phyloP scores from a whole-genome alignment of 2,797 vertebrate species.

The Diceros bicornis region DNA sequence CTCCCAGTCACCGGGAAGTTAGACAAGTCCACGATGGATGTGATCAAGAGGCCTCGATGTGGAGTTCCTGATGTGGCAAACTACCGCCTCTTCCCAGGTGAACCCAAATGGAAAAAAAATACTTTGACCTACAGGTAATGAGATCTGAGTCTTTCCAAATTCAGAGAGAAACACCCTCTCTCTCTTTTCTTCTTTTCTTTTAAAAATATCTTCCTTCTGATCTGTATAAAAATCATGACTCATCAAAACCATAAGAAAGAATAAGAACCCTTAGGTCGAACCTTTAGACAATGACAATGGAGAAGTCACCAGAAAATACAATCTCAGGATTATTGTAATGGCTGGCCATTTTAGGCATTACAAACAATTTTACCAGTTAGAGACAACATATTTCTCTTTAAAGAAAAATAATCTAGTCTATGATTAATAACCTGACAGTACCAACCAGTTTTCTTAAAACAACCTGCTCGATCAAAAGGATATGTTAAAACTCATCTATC shows the following conservation, averaged over 20 bases:
- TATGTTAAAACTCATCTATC: neutral
- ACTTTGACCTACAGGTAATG: slow-evolving; percentile 94
- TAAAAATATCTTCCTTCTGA: slow-evolving; percentile 22
- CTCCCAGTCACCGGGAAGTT: slow-evolving; percentile 90
- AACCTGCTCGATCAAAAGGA: neutral
- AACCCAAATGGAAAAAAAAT: slow-evolving; percentile 93
- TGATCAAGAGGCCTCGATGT: slow-evolving; percentile 92
- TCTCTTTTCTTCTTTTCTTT: neutral
- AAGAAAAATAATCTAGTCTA: neutral
- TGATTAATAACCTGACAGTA: neutral
- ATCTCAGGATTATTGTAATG: neutral
- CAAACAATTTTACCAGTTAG: neutral
- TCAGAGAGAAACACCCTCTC: slow-evolving; percentile 53
- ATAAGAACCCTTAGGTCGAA: neutral
- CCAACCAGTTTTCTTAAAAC: slow-evolving; percentile 20
- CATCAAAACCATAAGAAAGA: neutral
- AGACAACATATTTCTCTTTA: neutral
- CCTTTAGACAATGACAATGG: neutral
- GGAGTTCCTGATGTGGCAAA: slow-evolving; percentile 92
- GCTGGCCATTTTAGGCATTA: neutral
- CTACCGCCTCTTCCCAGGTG: slow-evolving; percentile 90
- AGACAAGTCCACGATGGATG: slow-evolving; percentile 88
- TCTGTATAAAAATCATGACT: neutral
- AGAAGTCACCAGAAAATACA: neutral
- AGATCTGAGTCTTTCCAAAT: slow-evolving; percentile 67